Percentiles rank a stretch among this genome's conserved stretches.
These are phyloP conservation scores for Frankliniella intonsa DNA, from an alignment of 2,888 invertebrate species.

Conservation along the genomic window DNA sequence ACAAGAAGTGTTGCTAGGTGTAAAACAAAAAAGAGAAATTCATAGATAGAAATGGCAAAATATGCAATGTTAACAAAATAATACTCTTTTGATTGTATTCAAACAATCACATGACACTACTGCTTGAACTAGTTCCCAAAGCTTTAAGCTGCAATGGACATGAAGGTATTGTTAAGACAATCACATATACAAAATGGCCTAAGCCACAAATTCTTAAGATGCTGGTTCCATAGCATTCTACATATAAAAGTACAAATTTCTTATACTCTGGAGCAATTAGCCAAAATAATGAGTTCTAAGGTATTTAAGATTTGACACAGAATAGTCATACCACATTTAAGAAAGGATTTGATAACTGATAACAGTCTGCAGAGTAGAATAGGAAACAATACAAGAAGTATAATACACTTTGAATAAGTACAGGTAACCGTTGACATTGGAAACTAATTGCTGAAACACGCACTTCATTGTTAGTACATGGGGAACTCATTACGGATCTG, in stretches of 20 bases:
- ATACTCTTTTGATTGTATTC: not conserved
- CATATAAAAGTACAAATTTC: not conserved
- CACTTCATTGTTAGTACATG: not conserved
- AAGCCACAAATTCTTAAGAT: not conserved
- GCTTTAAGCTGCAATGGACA: not conserved
- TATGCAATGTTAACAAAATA: not conserved
- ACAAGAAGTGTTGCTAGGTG: not conserved
- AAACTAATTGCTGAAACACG: not conserved
- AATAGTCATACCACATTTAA: not conserved
- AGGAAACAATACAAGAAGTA: not conserved
- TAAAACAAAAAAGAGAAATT: not conserved
- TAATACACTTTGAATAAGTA: not conserved
- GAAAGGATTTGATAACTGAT: not conserved
- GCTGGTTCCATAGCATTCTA: not conserved
- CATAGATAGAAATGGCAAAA: not conserved
- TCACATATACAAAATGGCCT: not conserved
- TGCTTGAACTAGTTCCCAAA: not conserved
- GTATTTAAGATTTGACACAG: not conserved
- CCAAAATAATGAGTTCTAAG: not conserved
- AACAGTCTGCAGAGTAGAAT: not conserved
- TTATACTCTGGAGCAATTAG: not conserved
- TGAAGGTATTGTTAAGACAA: not conserved
- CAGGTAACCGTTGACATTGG: conserved; percentile 16
- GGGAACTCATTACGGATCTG: too few species aligned
- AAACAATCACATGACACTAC: too few species aligned